Conservation (phyloP, 92 coral and sea anemone species). For the Porites lobata region DNA sequence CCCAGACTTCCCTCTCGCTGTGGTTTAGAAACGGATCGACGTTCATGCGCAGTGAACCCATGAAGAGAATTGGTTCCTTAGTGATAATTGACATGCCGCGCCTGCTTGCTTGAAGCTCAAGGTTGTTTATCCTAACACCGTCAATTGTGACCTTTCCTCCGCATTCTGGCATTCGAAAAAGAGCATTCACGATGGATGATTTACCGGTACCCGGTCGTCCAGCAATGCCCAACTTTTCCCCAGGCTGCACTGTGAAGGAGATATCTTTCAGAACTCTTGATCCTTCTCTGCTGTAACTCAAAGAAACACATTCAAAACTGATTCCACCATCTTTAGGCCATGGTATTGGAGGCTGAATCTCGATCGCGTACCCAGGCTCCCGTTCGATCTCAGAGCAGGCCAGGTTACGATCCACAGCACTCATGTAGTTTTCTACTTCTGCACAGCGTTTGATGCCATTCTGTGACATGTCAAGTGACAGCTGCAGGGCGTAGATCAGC, state of each 20-base stretch:
- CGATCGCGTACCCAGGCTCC: constrained; percentile 84
- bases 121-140: constrained; percentile 70
- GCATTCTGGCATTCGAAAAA: constrained; percentile 88
- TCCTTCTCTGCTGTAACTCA: constrained; percentile 67
- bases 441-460: constrained; percentile 78
- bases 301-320: constrained; percentile 66
- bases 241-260: constrained; percentile 64
- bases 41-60: constrained; percentile 81
- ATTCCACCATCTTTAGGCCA: constrained; percentile 89
- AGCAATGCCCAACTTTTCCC: constrained; percentile 91
- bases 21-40: constrained; percentile 81
- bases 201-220: constrained; percentile 93
- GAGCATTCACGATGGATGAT: constrained; percentile 75
- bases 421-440: constrained; percentile 86
- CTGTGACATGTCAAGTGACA: constrained; percentile 85
- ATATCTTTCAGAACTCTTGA: constrained; percentile 78
- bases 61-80: constrained; percentile 78
- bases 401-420: constrained; percentile 79
- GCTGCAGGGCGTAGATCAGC: constrained; percentile 81
- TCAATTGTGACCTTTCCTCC: constrained; percentile 79
- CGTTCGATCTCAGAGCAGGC: constrained; percentile 75
- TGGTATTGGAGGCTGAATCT: constrained; percentile 82
- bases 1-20: constrained; percentile 85
- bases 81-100: constrained; percentile 82
- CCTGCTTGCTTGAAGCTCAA: constrained; percentile 84